Evolutionary conservation across 2,888 invertebrate genomes (phyloP), one percentile per base, ranked within the genome.

Genomic region (Aethes cnicana): DNA sequence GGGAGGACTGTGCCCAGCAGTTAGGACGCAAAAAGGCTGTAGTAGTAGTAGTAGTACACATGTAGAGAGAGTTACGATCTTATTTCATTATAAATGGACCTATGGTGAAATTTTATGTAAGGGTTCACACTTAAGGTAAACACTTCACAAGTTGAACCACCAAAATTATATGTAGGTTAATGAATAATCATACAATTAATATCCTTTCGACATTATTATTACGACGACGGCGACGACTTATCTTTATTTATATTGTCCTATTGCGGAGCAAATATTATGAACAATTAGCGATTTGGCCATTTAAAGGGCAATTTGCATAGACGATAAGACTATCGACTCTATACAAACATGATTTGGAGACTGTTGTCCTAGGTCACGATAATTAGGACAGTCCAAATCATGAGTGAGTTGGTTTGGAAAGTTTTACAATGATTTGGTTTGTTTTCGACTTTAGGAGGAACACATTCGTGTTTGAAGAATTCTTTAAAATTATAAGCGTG

Each of bases 281-380:
- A 61, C 63, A 77, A 80, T 81, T 84, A 84, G 80, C 84, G 74
- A 85, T 82, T 81, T 79, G 77, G 71, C 70, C 68, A 74, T 72
- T 73, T 72, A 71, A 70, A 73, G 69, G 74, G 73, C 77, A 84
- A 86, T 86, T 87, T 86, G 84, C 84, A 78, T 85, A 74, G 72
- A 54, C 44, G 85, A 87, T 87, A 85, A 63, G 59, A 55, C 62
- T 83, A 85, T 86, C 85, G 61, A 55, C 69, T 66, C 47, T 66
- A 66, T 55, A 74, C 74, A 78, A 82, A 83, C 64, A 74, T 50
- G 63, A 69, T 66, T 68, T 62, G 64, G 64, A 57, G 58, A 57
- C 58, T 76, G 70, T 86, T 85, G 82, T 66, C 74, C 61, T 77
- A 82, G 83, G 81, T 64, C 74, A 63, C 66, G 59, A 59, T 60